Conservation (phyloP, 53 echinoderm and acorn worm species). For the Apostichopus leukothele region DNA sequence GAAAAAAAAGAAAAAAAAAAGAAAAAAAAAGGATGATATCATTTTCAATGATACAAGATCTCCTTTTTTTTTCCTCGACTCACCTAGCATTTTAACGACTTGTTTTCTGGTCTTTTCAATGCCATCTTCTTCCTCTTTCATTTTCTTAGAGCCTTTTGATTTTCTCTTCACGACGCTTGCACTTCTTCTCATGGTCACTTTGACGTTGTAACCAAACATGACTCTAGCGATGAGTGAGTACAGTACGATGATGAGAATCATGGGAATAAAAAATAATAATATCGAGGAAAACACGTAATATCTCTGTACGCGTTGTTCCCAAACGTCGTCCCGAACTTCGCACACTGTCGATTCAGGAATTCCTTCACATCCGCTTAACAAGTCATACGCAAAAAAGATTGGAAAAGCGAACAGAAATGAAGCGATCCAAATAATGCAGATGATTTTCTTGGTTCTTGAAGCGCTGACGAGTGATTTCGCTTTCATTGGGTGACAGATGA, state of each 20-base stretch:
- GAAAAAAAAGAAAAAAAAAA: too few relatives aligned
- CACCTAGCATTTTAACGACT: slow-evolving; percentile 67
- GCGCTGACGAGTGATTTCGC: slow-evolving; percentile 63
- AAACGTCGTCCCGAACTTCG: slow-evolving; percentile 31
- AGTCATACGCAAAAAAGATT: slow-evolving; percentile 64
- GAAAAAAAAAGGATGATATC: too few relatives aligned
- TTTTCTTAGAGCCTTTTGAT: slow-evolving; percentile 40
- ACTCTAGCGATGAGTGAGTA: slow-evolving; percentile 92
- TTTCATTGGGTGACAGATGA: slow-evolving; percentile 73
- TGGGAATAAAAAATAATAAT: slow-evolving; percentile 86
- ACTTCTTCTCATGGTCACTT: slow-evolving; percentile 58
- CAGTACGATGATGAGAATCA: slow-evolving; percentile 77
- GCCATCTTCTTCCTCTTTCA: slow-evolving; percentile 58
- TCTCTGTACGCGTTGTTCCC: slow-evolving; percentile 49
- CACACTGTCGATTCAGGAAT: slow-evolving; percentile 76
- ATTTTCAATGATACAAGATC: too few relatives aligned
- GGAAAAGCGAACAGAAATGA: slow-evolving; percentile 79
- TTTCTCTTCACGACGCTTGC: slow-evolving; percentile 15
- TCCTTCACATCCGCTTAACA: slow-evolving; percentile 47
- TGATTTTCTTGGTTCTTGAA: slow-evolving; percentile 80
- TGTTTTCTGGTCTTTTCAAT: slow-evolving; percentile 56
- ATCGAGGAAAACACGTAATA: slow-evolving; percentile 76
- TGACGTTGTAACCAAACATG: slow-evolving; percentile 71
- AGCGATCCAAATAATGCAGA: slow-evolving; percentile 75
- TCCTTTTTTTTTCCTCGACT: background rate